phyloP scores from a whole-genome alignment of 2,888 invertebrate species.

The Campaea margaritaria region DNA sequence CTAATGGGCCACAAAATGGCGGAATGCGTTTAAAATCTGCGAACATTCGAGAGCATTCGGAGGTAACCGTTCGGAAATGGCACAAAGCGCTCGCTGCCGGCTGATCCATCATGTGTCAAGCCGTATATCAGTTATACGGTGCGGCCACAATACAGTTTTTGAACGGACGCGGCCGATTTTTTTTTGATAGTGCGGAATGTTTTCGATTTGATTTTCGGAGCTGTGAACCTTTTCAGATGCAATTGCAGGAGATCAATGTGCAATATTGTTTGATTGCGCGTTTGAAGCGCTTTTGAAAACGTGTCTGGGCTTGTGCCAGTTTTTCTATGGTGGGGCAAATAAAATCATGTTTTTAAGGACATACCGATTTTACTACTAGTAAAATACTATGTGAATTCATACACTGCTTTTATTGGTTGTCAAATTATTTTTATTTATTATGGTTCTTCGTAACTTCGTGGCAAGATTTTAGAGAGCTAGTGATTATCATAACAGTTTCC shows the following conservation, averaged over 20 bases:
- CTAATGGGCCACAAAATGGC: constrained; percentile 83
- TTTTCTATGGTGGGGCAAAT: background rate
- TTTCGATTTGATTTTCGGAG: constrained; percentile 32
- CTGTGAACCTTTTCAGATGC: constrained; percentile 27
- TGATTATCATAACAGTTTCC: background rate
- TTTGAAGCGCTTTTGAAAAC: constrained; percentile 1
- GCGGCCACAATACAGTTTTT: constrained; percentile 37
- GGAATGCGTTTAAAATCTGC: constrained; percentile 82
- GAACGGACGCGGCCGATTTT: constrained; percentile 33
- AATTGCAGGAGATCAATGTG: too few relatives aligned
- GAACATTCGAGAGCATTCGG: constrained; percentile 72
- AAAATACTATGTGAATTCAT: too few relatives aligned
- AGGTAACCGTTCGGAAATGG: constrained; percentile 81
- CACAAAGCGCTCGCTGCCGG: constrained; percentile 68
- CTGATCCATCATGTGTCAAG: constrained; percentile 80
- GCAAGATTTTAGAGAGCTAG: too few relatives aligned
- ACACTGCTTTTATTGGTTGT: too few relatives aligned
- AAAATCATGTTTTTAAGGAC: too few relatives aligned
- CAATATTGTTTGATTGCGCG: constrained; percentile 19
- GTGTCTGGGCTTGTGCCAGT: background rate
- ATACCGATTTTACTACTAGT: too few relatives aligned
- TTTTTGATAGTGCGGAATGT: constrained; percentile 35
- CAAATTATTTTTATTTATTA: too few relatives aligned
- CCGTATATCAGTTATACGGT: constrained; percentile 16
- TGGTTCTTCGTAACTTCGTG: too few relatives aligned